phyloP scores from a whole-genome alignment of 2,888 invertebrate genomes.

The Caenorhabditis macrosperma region DNA sequence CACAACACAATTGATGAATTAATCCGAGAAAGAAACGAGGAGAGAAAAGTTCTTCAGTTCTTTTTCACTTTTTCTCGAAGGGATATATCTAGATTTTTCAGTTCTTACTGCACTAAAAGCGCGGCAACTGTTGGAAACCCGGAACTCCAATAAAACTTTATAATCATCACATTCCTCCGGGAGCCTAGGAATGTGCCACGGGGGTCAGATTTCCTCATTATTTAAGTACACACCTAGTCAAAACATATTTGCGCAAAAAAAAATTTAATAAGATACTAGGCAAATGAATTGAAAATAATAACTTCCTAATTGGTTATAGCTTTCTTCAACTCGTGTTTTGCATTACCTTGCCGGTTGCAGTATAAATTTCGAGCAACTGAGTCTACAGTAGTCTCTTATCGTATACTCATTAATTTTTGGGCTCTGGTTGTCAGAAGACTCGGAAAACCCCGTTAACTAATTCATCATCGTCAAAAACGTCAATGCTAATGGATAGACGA shows the following conservation, averaged over 20 bases:
- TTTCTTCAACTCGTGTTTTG: too few species aligned
- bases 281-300: neutral
- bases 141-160: too few species aligned
- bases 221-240: too few species aligned
- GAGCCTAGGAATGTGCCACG: too few species aligned
- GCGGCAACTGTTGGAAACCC: too few species aligned
- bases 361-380: too few species aligned
- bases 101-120: too few species aligned
- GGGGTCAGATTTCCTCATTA: neutral
- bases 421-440: too few species aligned
- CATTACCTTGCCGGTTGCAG: too few species aligned
- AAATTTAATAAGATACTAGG: neutral
- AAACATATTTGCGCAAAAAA: neutral
- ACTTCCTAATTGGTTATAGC: neutral
- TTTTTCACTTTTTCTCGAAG: neutral
- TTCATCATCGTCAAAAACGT: conserved; percentile 21
- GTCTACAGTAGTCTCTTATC: too few species aligned
- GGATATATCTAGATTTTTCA: neutral
- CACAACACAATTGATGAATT: conserved; percentile 54
- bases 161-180: too few species aligned
- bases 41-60: neutral
- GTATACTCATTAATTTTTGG: too few species aligned
- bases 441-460: neutral
- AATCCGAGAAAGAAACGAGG: conserved; percentile 18
- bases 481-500: neutral